Evolutionary conservation across 2,113 vertebrate genomes (phyloP).

Genomic region (Formicarius rufipectus): DNA sequence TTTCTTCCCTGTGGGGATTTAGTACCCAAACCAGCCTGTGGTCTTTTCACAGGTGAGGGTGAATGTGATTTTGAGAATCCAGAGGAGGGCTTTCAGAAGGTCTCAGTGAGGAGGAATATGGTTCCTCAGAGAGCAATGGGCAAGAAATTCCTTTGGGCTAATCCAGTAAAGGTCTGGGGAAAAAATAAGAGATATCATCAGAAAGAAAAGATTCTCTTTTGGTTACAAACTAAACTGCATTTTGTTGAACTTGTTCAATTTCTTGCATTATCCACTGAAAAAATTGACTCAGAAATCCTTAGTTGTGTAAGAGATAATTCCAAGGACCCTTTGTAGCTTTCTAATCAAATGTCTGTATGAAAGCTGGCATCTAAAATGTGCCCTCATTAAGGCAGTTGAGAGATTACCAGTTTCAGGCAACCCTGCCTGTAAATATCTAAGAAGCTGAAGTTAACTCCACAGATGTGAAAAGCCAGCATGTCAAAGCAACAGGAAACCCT

Average conservation of each 20-base stretch:
- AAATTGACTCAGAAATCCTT: constrained; percentile 13
- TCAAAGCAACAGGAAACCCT: constrained; percentile 30
- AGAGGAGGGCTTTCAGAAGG: background rate
- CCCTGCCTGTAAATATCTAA: constrained; percentile 4
- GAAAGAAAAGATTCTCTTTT: background rate
- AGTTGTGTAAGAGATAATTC: constrained; percentile 35
- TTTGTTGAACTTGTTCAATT: background rate
- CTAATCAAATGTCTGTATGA: constrained; percentile 21
- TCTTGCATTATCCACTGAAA: background rate
- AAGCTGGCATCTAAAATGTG: constrained; percentile 32
- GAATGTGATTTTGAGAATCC: background rate
- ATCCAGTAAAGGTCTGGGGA: background rate
- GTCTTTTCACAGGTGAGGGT: background rate
- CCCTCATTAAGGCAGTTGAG: constrained; percentile 24
- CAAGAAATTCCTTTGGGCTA: background rate
- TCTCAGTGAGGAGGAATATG: background rate
- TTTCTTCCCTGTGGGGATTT: background rate
- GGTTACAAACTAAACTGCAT: background rate
- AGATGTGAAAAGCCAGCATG: background rate
- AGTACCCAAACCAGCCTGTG: background rate
- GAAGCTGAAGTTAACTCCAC: background rate
- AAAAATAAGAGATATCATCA: background rate
- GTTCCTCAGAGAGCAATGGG: background rate
- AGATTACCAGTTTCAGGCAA: constrained; percentile 10
- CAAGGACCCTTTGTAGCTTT: constrained; percentile 14